A percentile compares a stretch with the other conserved stretches of the same genome.
phyloP scores from a whole-genome alignment of 2,113 vertebrate species.

The Oreochromis aureus region DNA sequence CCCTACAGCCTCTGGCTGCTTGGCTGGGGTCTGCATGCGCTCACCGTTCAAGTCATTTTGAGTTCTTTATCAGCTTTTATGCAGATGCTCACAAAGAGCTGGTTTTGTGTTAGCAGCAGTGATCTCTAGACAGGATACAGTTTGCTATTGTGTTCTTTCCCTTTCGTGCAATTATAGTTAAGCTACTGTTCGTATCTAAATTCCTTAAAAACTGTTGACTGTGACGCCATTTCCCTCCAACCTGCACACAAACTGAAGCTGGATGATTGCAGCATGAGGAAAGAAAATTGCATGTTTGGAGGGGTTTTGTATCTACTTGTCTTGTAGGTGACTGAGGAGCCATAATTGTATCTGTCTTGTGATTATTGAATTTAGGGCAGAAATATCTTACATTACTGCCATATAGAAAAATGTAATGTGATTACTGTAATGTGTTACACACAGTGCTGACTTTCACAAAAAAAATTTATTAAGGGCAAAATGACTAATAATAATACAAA shows the following conservation, averaged over 20 bases:
- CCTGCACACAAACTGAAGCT: background rate
- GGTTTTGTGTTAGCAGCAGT: background rate
- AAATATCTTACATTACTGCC: background rate
- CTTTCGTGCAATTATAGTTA: background rate
- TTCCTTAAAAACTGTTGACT: background rate
- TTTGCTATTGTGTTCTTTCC: background rate
- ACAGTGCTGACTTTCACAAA: background rate
- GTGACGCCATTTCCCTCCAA: background rate
- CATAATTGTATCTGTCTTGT: background rate
- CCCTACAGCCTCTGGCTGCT: background rate
- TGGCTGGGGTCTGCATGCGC: background rate
- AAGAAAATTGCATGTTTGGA: background rate
- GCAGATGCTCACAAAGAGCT: background rate
- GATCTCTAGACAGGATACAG: background rate
- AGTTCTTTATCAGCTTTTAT: background rate
- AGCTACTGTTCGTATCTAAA: background rate
- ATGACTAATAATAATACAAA: background rate
- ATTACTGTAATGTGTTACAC: background rate
- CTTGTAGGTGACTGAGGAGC: background rate
- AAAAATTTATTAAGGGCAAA: background rate
- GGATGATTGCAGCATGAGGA: background rate
- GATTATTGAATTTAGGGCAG: background rate
- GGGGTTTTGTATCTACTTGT: background rate
- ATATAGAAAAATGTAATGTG: background rate
- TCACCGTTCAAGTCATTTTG: accelerated